Percentiles rank a stretch among this genome's conserved stretches.
These are phyloP conservation scores for Aleiodes testaceus DNA, from an alignment of 2,888 invertebrate species.

Conservation along the genomic window DNA sequence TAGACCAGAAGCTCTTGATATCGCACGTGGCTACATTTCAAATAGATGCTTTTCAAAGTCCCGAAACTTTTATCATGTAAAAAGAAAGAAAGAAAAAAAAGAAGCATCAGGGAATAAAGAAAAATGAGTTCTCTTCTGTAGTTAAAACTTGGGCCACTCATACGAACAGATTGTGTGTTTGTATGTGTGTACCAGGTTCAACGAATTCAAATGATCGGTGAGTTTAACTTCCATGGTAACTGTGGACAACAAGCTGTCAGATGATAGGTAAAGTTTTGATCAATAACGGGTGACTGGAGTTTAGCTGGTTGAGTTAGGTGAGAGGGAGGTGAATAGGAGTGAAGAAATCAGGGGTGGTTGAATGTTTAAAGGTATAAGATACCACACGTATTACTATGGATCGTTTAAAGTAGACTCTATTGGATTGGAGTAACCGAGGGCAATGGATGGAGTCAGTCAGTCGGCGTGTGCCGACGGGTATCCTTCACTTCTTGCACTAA, in stretches of 20 bases:
- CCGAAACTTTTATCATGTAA: background rate
- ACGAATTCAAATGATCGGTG: constrained; percentile 68
- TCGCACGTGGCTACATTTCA: constrained; percentile 7
- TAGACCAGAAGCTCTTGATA: background rate
- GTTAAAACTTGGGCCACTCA: constrained; percentile 12
- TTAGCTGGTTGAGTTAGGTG: constrained; percentile 45
- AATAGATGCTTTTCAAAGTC: constrained; percentile 1
- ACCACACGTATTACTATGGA: constrained; percentile 34
- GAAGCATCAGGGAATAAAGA: constrained; percentile 11
- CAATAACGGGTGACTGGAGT: constrained; percentile 67
- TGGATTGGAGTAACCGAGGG: constrained; percentile 23
- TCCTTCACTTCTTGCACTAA: constrained; percentile 3
- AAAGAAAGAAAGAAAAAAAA: constrained; percentile 19
- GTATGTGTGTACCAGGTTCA: constrained; percentile 35
- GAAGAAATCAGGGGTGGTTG: constrained; percentile 47
- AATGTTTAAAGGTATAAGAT: constrained; percentile 42
- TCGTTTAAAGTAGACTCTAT: constrained; percentile 18
- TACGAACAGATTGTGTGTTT: constrained; percentile 6
- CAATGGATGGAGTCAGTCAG: constrained; percentile 58
- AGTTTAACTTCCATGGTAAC: constrained; percentile 68
- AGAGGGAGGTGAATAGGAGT: constrained; percentile 38
- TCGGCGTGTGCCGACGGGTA: constrained; percentile 63
- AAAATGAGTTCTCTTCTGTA: background rate
- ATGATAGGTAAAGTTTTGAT: constrained; percentile 73
- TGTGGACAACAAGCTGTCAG: constrained; percentile 72